phyloP scores from a whole-genome alignment of 2,888 invertebrate species.

The Orthonychiurus folsomi region DNA sequence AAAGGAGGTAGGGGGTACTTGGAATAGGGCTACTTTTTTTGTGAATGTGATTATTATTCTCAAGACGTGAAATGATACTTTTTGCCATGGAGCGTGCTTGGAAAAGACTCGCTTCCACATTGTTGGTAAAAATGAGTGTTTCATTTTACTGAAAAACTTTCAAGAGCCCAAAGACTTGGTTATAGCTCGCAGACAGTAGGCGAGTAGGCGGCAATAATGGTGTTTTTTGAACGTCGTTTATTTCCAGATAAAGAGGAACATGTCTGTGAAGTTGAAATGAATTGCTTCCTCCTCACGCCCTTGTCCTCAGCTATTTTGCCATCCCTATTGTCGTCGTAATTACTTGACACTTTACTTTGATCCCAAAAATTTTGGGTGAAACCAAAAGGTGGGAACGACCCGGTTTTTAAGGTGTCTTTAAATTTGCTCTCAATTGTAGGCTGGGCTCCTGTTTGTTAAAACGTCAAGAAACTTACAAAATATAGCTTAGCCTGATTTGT shows the following conservation, averaged over 20 bases:
- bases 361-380: neutral
- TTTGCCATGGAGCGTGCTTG: neutral
- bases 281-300: neutral
- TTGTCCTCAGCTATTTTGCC: neutral
- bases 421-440: no score
- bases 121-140: neutral
- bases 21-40: neutral
- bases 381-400: neutral
- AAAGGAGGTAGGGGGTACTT: neutral
- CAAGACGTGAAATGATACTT: neutral
- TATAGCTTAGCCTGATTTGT: no score
- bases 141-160: neutral
- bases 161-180: neutral
- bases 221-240: neutral
- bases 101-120: neutral
- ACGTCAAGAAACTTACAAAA: no score
- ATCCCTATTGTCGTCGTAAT: neutral
- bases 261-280: neutral
- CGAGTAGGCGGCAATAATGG: no score
- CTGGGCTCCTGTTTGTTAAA: no score
- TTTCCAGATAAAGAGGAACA: neutral
- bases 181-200: no score
- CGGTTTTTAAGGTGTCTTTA: neutral
- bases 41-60: neutral
- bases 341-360: neutral